A percentile compares a stretch with the other conserved stretches of the same genome.
These are phyloP conservation scores for Saguinus midas DNA, from an alignment of 2,113 vertebrate genomes.

Conservation along the genomic window DNA sequence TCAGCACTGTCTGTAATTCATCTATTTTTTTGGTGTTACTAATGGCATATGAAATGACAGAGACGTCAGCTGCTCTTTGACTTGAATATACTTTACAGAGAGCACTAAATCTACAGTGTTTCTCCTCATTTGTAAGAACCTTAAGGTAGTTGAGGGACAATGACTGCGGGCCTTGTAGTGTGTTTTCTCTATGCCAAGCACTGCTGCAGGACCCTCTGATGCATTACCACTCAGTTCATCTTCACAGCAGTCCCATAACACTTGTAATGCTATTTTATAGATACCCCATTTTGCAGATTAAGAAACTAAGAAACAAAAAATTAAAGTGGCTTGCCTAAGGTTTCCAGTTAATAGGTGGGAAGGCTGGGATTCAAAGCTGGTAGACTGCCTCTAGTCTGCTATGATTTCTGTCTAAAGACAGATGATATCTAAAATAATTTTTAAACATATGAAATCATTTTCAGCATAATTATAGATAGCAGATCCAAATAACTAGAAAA, in stretches of 20 bases:
- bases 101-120: background rate
- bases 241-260: background rate
- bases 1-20: background rate
- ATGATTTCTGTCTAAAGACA: background rate
- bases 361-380: background rate
- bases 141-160: background rate
- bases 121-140: background rate
- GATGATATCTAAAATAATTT: slow-evolving; percentile 6
- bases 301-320: background rate
- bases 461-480: background rate
- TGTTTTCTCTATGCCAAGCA: background rate
- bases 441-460: slow-evolving; percentile 25
- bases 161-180: no score
- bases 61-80: background rate
- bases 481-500: slow-evolving; percentile 7
- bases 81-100: background rate
- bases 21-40: background rate
- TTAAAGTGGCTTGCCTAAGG: background rate
- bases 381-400: background rate
- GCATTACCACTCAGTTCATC: background rate
- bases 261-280: background rate
- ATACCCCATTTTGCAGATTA: background rate
- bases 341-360: background rate
- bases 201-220: background rate
- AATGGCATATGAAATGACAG: background rate